Conservation (phyloP, 2,888 invertebrate species). For the Leptinotarsa rubiginosa region DNA sequence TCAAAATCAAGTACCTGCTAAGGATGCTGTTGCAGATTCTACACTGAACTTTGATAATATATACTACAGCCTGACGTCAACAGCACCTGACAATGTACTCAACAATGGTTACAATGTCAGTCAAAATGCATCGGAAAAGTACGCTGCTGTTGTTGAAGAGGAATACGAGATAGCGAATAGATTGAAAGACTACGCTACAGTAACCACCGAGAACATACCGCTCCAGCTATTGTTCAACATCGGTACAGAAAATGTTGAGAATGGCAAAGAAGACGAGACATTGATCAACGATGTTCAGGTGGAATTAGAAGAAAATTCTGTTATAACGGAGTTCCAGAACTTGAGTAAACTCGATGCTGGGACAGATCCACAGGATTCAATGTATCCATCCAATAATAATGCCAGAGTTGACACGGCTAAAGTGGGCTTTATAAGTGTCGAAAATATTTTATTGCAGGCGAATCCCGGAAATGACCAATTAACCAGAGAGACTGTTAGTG, state of each 20-base stretch:
- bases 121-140: conserved; percentile 53
- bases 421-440: conserved; percentile 56
- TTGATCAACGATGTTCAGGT: conserved; percentile 61
- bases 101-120: conserved; percentile 44
- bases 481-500: conserved; percentile 39
- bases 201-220: conserved; percentile 64
- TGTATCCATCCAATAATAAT: conserved; percentile 34
- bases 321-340: conserved; percentile 65
- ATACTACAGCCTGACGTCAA: conserved; percentile 45
- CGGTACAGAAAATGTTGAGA: conserved; percentile 64
- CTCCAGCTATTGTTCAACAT: conserved; percentile 64
- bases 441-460: conserved; percentile 4
- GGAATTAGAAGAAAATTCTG: conserved; percentile 63
- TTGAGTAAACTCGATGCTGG: conserved; percentile 24
- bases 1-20: not conserved
- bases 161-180: conserved; percentile 63
- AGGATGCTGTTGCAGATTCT: conserved; percentile 19
- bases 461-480: not conserved
- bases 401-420: conserved; percentile 50
- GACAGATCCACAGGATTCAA: not conserved
- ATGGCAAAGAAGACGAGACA: conserved; percentile 61
- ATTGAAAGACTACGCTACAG: conserved; percentile 65
- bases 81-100: conserved; percentile 41
- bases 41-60: conserved; percentile 50
- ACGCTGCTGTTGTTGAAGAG: conserved; percentile 61